A percentile compares a stretch with the other conserved stretches of the same genome.
Conservation (phyloP, 2,797 vertebrate genomes). For the Ptychadena robeensis region DNA sequence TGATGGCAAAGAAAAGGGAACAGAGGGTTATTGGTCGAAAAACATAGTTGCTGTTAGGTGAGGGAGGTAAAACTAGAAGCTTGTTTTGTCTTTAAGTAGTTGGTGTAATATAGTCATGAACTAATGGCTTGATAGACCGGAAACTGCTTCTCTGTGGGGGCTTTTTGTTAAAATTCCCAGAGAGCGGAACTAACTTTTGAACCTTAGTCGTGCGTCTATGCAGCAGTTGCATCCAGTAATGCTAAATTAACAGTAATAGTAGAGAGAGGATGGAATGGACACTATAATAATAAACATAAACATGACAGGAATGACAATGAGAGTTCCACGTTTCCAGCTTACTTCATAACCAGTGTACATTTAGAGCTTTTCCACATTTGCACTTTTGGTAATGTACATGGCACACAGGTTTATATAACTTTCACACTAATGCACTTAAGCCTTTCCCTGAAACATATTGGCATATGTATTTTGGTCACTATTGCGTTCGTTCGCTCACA, state of each 20-base stretch:
- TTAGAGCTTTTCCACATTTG: too few relatives aligned
- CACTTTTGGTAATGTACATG: too few relatives aligned
- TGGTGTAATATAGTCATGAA: too few relatives aligned
- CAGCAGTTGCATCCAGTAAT: neutral
- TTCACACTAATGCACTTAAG: too few relatives aligned
- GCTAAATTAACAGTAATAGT: neutral
- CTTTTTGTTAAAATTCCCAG: constrained; percentile 34
- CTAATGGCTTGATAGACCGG: neutral
- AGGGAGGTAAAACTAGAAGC: neutral
- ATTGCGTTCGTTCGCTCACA: too few relatives aligned
- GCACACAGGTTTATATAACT: too few relatives aligned
- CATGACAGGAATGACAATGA: too few relatives aligned
- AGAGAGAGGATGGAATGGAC: neutral
- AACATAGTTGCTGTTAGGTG: neutral
- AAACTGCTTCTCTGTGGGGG: neutral
- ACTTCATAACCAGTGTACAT: too few relatives aligned
- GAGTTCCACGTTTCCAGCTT: too few relatives aligned
- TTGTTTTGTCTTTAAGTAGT: neutral
- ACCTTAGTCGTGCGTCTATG: constrained; percentile 15
- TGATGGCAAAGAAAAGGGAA: neutral
- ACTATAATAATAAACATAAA: too few relatives aligned
- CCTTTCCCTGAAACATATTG: too few relatives aligned
- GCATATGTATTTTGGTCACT: too few relatives aligned
- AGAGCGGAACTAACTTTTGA: constrained; percentile 33
- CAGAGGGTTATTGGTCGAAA: neutral